Evolutionary conservation across 1,140 invertebrate species (phyloP), one percentile per base, ranked within the genome.

Genomic region (Copidosoma floridanum): DNA sequence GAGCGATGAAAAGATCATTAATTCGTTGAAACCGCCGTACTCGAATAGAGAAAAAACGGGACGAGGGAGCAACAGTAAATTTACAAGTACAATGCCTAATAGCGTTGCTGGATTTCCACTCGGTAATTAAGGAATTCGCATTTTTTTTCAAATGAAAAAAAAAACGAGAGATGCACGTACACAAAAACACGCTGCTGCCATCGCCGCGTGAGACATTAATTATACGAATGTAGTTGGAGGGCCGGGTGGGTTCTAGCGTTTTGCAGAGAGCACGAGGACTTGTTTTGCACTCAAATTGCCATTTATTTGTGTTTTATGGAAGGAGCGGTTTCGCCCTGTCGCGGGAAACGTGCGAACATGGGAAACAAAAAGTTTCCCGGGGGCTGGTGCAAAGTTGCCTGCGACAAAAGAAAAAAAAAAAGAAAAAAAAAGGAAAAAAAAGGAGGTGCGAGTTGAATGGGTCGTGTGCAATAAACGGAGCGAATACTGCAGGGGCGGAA

Each of bases 81-180:
- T 54, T 48, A 10, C 18, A 60, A 47, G 32, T 54, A 60, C 50
- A 60, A 54, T 60, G 41, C 5, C 37, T 29, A 18, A 21, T 16
- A 18, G 35, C 12, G 8, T 6, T 2, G 44, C 47, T 51, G 26
- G 48, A 52, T 58, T 52, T 52, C 29, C 26, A 14, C 29, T 53
- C 38, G 50, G 51, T 54, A 60, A 60, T 60, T 60, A 60, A 60
- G 51, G 38, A 23, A n/a, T n/a, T n/a, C n/a, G n/a, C n/a, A n/a
- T n/a, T n/a, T n/a, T n/a, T n/a, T n/a, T n/a, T n/a, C n/a, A n/a
- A 53, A 46, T 44, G 38, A 53, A 37, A 53, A 16, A n/a, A 10
- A 8, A 32, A 38, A 52, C 10, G 14, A 23, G 14, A n/a, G n/a
- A n/a, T n/a, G n/a, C n/a, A n/a, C n/a, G n/a, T n/a, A n/a, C 29